Base-by-base conservation (phyloP, 2,113 vertebrate species). In the Chelonoidis abingdonii region DNA sequence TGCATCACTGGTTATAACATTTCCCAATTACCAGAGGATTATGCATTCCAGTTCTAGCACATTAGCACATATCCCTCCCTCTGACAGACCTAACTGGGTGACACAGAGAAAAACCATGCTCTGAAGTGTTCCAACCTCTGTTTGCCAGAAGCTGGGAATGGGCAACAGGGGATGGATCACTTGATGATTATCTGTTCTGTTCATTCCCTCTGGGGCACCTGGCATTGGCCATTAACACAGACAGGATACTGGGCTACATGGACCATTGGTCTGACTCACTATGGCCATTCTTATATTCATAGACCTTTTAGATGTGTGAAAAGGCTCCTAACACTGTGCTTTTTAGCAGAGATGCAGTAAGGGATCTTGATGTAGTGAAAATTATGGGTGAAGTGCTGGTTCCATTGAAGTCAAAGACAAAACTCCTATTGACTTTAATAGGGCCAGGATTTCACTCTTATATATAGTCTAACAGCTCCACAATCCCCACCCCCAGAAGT, bases 221-320 rank as follows among this genome's bases (percentile, higher is more conserved):
- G 57, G 57, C 57, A 31, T 6, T 62, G 57, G 57, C 57, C 29
- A 62, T 5, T 62, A 27, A 29, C 57, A 62, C 57, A 62, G 57
- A 31, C 27, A 62, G 56, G 57, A 62, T 31, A 62, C 57, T 62
- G 27, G 57, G 57, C 25, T 13, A 62, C 12, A 31, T 62, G 57
- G 57, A 31, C 27, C 27, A 13, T 31, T 62, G 12, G 10, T 62
- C 5, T 31, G 57, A 62, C 57, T 12, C 57, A 62, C 27, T 57
- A 29, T 29, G 57, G 57, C 25, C 12, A 2, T 31, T 59, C 27
- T 59, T 59, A 59, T 29, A 29, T 62, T 62, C 27, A 62, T 27
- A 3, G n/a, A 47, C 44, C 29, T 75, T 47, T 35, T 1, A 3
- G 0, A 0, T 0, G 21, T 9, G 31, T 7, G 69, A 50, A 47